phyloP scores from a whole-genome alignment of 2,888 invertebrate genomes.

The Oasisia sp. region DNA sequence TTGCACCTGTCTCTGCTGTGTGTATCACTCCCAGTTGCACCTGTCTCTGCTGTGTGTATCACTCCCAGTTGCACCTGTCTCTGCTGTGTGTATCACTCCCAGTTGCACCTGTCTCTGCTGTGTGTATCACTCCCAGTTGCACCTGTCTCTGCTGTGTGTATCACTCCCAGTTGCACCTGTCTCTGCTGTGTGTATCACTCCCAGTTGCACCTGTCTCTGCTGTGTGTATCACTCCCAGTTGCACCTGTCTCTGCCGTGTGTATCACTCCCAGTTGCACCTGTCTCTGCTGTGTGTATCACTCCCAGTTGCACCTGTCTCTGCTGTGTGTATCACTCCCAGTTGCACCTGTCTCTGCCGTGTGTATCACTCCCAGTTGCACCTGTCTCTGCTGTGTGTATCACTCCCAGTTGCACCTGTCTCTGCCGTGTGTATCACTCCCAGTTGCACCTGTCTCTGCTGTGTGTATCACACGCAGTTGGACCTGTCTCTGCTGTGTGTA shows the following conservation, averaged over 20 bases:
- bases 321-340: neutral
- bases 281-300: neutral
- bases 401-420: neutral
- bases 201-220: neutral
- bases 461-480: neutral
- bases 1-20: neutral
- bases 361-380: neutral
- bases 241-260: neutral
- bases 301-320: neutral
- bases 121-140: neutral
- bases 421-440: neutral
- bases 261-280: neutral
- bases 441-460: neutral
- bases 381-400: neutral
- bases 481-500: neutral
- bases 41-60: neutral
- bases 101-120: neutral
- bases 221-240: neutral
- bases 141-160: neutral
- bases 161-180: neutral
- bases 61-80: neutral
- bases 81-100: neutral
- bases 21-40: neutral
- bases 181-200: neutral
- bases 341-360: neutral